Conservation (phyloP, 2,888 invertebrate species). For the Caenorhabditis doughertyi region DNA sequence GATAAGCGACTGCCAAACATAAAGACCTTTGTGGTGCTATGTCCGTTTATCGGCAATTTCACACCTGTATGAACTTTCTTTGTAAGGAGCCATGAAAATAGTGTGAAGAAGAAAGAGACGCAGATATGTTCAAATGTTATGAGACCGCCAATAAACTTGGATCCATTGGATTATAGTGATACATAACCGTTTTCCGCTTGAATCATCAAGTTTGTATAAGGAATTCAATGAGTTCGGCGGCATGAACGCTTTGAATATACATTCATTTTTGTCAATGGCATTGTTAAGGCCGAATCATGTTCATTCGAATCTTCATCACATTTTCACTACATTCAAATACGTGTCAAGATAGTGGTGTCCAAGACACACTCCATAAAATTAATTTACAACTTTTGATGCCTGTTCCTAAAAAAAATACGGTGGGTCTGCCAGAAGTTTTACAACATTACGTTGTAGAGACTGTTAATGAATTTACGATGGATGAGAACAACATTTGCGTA, state of each 20-base stretch:
- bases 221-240: constrained; percentile 43
- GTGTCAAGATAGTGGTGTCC: not conserved
- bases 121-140: constrained; percentile 53
- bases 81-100: constrained; percentile 51
- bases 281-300: not conserved
- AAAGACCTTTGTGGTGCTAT: constrained; percentile 18
- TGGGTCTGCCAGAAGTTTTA: constrained; percentile 35
- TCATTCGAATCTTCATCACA: no score
- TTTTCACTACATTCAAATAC: no score
- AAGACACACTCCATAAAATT: constrained; percentile 21
- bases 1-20: constrained; percentile 42
- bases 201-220: constrained; percentile 59
- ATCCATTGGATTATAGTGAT: constrained; percentile 43
- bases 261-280: not conserved
- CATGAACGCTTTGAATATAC: not conserved
- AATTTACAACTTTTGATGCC: constrained; percentile 18
- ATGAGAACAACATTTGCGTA: constrained; percentile 29
- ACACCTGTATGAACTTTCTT: constrained; percentile 65
- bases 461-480: constrained; percentile 29
- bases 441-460: constrained; percentile 13
- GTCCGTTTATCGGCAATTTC: constrained; percentile 64
- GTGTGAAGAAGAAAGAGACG: constrained; percentile 6
- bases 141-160: constrained; percentile 58
- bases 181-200: constrained; percentile 58
- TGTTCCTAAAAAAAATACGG: not conserved